Conservation (phyloP, 2,888 invertebrate genomes). For the Caenorhabditis sp. region DNA sequence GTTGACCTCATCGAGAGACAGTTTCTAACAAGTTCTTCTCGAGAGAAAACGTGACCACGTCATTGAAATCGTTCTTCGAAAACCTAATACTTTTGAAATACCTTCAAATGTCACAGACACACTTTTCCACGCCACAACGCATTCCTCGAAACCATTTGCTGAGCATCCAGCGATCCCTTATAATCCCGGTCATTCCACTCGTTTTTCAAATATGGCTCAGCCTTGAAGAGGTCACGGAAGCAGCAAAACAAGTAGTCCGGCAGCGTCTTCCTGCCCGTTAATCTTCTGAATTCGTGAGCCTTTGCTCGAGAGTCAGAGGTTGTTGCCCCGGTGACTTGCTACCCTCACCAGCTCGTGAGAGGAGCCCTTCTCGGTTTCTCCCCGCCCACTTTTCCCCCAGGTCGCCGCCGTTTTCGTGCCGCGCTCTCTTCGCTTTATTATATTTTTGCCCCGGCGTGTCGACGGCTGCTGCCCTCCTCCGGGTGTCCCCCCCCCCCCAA, state of each 20-base stretch:
- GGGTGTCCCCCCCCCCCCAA: neutral
- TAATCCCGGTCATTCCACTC: neutral
- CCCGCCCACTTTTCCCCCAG: constrained; percentile 7
- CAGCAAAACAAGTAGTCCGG: constrained; percentile 9
- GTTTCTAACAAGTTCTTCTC: neutral
- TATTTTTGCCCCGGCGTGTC: constrained; percentile 8
- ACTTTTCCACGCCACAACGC: too few relatives aligned
- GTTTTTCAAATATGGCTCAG: neutral
- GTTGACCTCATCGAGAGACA: too few relatives aligned
- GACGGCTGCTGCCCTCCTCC: neutral
- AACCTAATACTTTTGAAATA: neutral
- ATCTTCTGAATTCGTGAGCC: neutral
- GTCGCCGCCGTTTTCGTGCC: constrained; percentile 4
- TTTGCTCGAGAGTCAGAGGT: constrained; percentile 11
- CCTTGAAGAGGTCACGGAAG: neutral
- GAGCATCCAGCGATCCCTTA: neutral
- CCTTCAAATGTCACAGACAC: neutral
- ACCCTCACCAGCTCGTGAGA: neutral
- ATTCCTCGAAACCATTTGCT: too few relatives aligned
- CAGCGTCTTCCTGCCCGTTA: constrained; percentile 7
- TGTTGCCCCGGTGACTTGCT: constrained; percentile 16
- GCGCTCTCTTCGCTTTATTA: constrained; percentile 13
- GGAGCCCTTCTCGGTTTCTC: constrained; percentile 9
- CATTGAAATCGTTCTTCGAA: constrained; percentile 1
- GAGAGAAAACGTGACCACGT: constrained; percentile 12